Evolutionary conservation across 2,797 vertebrate species (phyloP).

Genomic region (Lates japonicus): DNA sequence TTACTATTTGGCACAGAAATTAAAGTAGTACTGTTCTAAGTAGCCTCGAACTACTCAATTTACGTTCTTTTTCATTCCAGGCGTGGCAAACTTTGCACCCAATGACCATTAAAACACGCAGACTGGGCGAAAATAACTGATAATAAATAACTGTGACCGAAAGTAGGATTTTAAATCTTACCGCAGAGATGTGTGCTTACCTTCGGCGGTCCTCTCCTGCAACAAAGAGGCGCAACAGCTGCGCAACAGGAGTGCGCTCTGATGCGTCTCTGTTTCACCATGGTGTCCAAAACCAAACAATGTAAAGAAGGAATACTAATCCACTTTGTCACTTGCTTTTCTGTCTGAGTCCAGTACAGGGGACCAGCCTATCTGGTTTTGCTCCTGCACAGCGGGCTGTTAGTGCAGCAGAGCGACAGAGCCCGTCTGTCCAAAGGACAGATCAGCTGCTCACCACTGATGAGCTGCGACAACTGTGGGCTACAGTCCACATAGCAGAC

Average conservation of each 20-base stretch:
- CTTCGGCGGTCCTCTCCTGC: slow-evolving; percentile 54
- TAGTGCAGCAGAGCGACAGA: slow-evolving; percentile 34
- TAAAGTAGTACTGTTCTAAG: neutral
- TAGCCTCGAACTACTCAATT: neutral
- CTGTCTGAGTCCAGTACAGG: neutral
- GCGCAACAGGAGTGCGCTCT: slow-evolving; percentile 53
- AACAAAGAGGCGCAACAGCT: slow-evolving; percentile 53
- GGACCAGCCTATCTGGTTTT: neutral
- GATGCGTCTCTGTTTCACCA: slow-evolving; percentile 74
- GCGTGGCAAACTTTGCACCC: neutral
- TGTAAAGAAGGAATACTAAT: neutral
- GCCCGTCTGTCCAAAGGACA: slow-evolving; percentile 43
- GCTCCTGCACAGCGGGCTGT: slow-evolving; percentile 16
- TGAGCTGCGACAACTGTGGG: slow-evolving; percentile 54
- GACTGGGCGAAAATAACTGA: neutral
- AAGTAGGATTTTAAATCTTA: neutral
- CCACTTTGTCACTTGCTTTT: neutral
- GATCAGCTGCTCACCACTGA: slow-evolving; percentile 65
- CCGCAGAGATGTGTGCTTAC: slow-evolving; percentile 46
- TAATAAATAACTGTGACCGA: neutral
- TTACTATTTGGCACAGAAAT: neutral
- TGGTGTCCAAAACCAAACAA: slow-evolving; percentile 27
- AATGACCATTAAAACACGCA: neutral
- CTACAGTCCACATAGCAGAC: slow-evolving; percentile 41
- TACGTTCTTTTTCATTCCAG: neutral